Evolutionary conservation across 1,140 invertebrate species (phyloP).

Genomic region (Chironomus tepperi): DNA sequence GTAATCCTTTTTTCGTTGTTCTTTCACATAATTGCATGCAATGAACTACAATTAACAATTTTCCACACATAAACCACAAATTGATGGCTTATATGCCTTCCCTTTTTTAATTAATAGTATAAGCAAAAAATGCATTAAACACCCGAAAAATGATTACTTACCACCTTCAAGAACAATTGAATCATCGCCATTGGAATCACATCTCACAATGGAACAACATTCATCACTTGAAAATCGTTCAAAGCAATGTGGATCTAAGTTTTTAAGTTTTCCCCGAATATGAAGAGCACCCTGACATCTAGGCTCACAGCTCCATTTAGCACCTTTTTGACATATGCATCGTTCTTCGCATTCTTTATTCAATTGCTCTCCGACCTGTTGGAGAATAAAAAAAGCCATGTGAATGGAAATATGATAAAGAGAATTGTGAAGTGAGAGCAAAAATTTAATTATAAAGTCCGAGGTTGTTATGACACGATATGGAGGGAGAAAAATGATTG

Average conservation of each 20-base stretch:
- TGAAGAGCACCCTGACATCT: slow-evolving; percentile 52
- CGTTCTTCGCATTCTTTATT: slow-evolving; percentile 59
- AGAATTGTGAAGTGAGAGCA: background rate
- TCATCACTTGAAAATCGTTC: slow-evolving; percentile 59
- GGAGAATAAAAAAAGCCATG: background rate
- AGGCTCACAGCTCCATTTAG: slow-evolving; percentile 56
- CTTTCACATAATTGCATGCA: no score
- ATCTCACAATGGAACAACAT: slow-evolving; percentile 65
- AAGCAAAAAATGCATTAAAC: no score
- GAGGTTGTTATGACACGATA: background rate
- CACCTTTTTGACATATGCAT: slow-evolving; percentile 53
- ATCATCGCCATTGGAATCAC: slow-evolving; percentile 37
- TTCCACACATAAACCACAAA: no score
- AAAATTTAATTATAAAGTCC: background rate
- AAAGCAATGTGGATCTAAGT: slow-evolving; percentile 58
- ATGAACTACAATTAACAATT: no score
- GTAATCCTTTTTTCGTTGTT: background rate
- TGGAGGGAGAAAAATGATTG: background rate
- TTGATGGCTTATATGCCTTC: no score
- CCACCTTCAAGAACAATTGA: slow-evolving; percentile 42
- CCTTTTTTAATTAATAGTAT: no score
- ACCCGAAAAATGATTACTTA: background rate
- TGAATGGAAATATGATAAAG: background rate
- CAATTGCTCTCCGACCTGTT: slow-evolving; percentile 53
- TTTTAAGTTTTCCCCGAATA: slow-evolving; percentile 50